Base-by-base conservation (phyloP, 2,113 vertebrate genomes). In the Pionites leucogaster region DNA sequence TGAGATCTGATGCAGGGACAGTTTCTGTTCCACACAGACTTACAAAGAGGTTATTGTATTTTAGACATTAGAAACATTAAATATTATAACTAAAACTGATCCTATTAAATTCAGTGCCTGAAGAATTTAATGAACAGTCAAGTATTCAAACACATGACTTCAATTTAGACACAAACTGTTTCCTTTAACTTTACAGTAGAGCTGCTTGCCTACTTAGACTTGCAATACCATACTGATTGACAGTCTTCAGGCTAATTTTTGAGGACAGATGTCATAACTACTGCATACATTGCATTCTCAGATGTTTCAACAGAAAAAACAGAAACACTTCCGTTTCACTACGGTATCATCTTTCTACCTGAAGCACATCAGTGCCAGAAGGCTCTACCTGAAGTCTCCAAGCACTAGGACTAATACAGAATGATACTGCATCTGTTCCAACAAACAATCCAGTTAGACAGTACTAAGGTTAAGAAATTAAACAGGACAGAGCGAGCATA, bases 41-140 rank as follows among this genome's bases (percentile, higher is more conserved):
- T 74, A 44, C 0, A 0, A 84, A 0, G 1, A 75, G 10, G 8
- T 68, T 79, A 20, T 12, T 10, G 0, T 50, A 74, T 60, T 78
- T 92, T 35, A 78, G 39, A 84, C 17, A 44, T 8, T 8, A 47
- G 35, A 60, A 84, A 75, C 6, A 53, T 23, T 65, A 83, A 59
- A 28, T 52, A 63, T 5, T 65, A 4, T 31, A 82, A 55, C 37
- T 22, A 42, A 10, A 68, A 44, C 2, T 78, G 35, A 81, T 9
- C 5, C 2, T 11, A 60, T 39, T 71, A 27, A 93, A 80, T 79
- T 72, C 74, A 89, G 24, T 11, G 14, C 7, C 35, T 35, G 3
- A 41, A 44, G 37, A 71, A 13, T 84, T 79, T 76, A 84, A 86
- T 17, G 52, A 86, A 72, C 14, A 69, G 53, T 31, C n/a, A 92